phyloP scores from a whole-genome alignment of 2,888 invertebrate species.

The Nemapogon koenigi region DNA sequence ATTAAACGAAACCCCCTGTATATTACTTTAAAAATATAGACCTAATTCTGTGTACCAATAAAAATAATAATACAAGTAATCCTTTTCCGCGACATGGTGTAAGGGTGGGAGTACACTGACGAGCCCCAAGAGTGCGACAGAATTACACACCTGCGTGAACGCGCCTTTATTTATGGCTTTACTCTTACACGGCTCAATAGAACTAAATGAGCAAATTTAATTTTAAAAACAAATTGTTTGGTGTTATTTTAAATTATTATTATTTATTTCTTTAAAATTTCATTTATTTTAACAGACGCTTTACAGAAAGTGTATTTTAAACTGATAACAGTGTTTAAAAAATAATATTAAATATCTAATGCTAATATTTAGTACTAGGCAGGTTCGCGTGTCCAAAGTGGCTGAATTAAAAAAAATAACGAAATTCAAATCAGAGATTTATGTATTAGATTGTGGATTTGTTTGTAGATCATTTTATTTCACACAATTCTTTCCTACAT shows the following conservation, averaged over 20 bases:
- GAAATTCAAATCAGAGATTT: too few relatives aligned
- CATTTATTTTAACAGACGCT: too few relatives aligned
- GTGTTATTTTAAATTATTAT: slow-evolving; percentile 9
- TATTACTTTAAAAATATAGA: slow-evolving; percentile 22
- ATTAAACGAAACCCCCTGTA: slow-evolving; percentile 22
- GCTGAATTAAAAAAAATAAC: too few relatives aligned
- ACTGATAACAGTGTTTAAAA: too few relatives aligned
- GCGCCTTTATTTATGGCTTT: slow-evolving; percentile 35
- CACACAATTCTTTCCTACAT: too few relatives aligned
- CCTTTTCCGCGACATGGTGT: slow-evolving; percentile 35
- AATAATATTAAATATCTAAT: too few relatives aligned
- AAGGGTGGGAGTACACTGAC: slow-evolving; percentile 36
- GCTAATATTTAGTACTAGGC: too few relatives aligned
- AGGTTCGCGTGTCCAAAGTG: too few relatives aligned
- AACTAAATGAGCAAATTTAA: slow-evolving; percentile 28
- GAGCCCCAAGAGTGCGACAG: slow-evolving; percentile 32
- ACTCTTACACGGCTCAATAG: slow-evolving; percentile 32
- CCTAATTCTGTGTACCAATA: slow-evolving; percentile 37
- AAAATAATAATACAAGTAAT: slow-evolving; percentile 54
- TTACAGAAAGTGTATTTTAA: too few relatives aligned
- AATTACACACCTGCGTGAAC: slow-evolving; percentile 40
- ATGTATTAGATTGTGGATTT: too few relatives aligned
- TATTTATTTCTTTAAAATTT: slow-evolving; percentile 14
- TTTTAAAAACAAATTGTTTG: slow-evolving; percentile 1
- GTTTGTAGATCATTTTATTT: too few relatives aligned